These are phyloP conservation scores for Sebastes vulpes DNA, from an alignment of 2,797 vertebrate genomes.

Conservation along the genomic window DNA sequence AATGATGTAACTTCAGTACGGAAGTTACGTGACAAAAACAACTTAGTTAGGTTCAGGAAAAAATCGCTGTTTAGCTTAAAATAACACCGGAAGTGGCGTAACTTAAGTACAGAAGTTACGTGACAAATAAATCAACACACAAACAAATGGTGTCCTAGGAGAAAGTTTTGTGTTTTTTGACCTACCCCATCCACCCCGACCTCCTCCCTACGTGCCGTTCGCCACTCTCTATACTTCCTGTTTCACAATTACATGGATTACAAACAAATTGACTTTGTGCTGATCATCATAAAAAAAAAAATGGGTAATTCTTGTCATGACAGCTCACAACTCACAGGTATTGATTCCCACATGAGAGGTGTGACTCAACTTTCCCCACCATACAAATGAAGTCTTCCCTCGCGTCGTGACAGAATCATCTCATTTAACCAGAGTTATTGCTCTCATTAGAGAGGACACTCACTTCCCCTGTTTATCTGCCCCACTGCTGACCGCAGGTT, in stretches of 20 bases:
- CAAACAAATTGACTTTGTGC: not conserved
- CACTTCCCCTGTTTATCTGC: slow-evolving; percentile 54
- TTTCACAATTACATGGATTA: not conserved
- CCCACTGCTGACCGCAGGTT: slow-evolving; percentile 61
- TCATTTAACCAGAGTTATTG: slow-evolving; percentile 65
- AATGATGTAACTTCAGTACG: too few relatives aligned
- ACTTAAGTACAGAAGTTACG: not conserved
- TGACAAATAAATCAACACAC: not conserved
- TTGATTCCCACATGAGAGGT: slow-evolving; percentile 15
- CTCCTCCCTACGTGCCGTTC: not conserved
- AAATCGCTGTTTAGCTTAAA: too few relatives aligned
- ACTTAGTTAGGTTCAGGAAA: too few relatives aligned
- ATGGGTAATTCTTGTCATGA: not conserved
- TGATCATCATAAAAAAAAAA: not conserved
- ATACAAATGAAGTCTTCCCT: slow-evolving; percentile 43
- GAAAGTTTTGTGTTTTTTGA: not conserved
- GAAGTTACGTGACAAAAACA: too few relatives aligned
- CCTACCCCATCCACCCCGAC: not conserved
- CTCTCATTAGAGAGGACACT: slow-evolving; percentile 64
- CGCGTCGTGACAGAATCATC: slow-evolving; percentile 45
- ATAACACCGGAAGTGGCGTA: too few relatives aligned
- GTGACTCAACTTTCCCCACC: slow-evolving; percentile 19
- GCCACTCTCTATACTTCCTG: not conserved
- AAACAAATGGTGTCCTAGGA: not conserved
- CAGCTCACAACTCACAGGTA: slow-evolving; percentile 1